These are phyloP conservation scores for Hypolimnas misippus DNA, from an alignment of 2,888 invertebrate species.

Conservation along the genomic window DNA sequence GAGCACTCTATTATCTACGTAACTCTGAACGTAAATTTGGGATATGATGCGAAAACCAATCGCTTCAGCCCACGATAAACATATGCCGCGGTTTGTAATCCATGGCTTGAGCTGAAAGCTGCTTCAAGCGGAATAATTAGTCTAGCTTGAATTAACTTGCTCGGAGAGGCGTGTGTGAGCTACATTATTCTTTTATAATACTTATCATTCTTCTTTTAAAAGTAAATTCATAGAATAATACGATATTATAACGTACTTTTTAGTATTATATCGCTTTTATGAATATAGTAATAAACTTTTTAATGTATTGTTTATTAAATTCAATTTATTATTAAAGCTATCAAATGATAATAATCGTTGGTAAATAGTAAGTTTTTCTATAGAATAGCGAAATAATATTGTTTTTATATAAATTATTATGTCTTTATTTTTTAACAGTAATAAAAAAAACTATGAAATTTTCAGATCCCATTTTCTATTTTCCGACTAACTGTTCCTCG, in stretches of 20 bases:
- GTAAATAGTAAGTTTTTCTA: too few species aligned
- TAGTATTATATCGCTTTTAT: not conserved
- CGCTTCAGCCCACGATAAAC: conserved; percentile 57
- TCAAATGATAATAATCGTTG: too few species aligned
- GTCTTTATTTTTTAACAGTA: too few species aligned
- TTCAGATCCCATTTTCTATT: too few species aligned
- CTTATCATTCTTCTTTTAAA: conserved; percentile 11
- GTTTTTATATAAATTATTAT: too few species aligned
- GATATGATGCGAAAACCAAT: conserved; percentile 56
- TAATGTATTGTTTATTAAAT: not conserved
- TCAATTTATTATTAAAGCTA: too few species aligned
- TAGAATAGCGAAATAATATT: too few species aligned
- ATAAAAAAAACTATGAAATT: too few species aligned
- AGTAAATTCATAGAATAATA: conserved; percentile 1
- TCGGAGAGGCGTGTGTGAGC: conserved; percentile 17
- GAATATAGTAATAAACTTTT: not conserved
- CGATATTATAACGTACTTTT: not conserved
- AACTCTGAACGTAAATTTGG: conserved; percentile 42
- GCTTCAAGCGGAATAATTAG: conserved; percentile 60
- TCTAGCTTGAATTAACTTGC: conserved; percentile 31
- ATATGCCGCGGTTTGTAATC: conserved; percentile 56
- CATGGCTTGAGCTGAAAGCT: conserved; percentile 53
- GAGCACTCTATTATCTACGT: conserved; percentile 47
- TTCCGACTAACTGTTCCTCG: too few species aligned
- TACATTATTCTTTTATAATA: conserved; percentile 14